phyloP scores from a whole-genome alignment of 1,140 invertebrate species.

The Eufriesea mexicana region DNA sequence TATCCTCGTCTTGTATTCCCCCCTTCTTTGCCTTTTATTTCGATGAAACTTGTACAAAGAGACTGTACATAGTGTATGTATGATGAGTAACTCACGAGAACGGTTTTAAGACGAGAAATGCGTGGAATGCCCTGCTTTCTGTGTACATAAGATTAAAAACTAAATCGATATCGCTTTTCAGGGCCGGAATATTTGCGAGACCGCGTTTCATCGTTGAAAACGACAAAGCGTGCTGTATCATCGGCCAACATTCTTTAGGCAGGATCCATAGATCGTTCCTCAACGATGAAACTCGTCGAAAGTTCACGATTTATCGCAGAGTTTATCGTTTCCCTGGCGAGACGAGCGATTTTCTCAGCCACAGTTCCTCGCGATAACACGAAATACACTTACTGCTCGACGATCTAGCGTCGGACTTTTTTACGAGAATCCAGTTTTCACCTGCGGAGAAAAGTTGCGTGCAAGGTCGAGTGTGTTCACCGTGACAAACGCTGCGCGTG shows the following conservation, averaged over 20 bases:
- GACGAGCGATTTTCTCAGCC: conserved; percentile 1
- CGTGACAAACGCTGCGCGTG: neutral
- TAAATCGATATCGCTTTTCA: neutral
- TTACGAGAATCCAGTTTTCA: conserved; percentile 17
- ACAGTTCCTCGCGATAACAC: conserved; percentile 18
- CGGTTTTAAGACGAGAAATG: conserved; percentile 14
- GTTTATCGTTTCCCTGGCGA: neutral
- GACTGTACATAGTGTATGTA: conserved; percentile 57
- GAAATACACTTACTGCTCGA: neutral
- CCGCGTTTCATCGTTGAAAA: conserved; percentile 8
- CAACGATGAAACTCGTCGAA: neutral
- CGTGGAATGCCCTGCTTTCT: conserved; percentile 5
- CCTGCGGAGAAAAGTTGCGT: neutral
- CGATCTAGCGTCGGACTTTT: conserved; percentile 29
- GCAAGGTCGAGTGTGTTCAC: neutral
- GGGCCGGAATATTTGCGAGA: neutral
- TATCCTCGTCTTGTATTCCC: neutral
- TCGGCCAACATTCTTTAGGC: neutral
- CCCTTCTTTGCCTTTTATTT: neutral
- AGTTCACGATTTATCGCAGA: neutral
- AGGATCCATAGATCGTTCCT: neutral
- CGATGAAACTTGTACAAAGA: conserved; percentile 47
- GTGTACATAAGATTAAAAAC: conserved; percentile 24
- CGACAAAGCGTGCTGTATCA: neutral
- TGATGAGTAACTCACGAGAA: neutral